Percentiles rank a stretch among this genome's conserved stretches.
Evolutionary conservation across 2,888 invertebrate species (phyloP).

Genomic region (Allophyes oxyacanthae): DNA sequence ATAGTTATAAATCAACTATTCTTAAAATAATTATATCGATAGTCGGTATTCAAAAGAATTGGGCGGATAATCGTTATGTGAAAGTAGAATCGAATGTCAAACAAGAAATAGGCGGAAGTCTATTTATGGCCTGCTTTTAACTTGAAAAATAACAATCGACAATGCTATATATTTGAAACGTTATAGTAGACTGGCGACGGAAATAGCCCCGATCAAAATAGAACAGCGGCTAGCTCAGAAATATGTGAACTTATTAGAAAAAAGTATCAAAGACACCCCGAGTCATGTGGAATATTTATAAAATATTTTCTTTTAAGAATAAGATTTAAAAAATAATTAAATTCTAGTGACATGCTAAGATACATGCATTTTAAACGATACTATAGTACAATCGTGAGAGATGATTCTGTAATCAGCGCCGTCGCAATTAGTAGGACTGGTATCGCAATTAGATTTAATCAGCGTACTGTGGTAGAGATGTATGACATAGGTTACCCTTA

Average conservation of each 20-base stretch:
- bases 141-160: slow-evolving; percentile 48
- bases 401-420: slow-evolving; percentile 19
- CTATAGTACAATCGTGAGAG: background rate
- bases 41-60: slow-evolving; percentile 1
- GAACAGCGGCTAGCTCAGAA: slow-evolving; percentile 28
- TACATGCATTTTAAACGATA: too few relatives aligned
- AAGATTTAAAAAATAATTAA: too few relatives aligned
- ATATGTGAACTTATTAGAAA: slow-evolving; percentile 30
- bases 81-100: slow-evolving; percentile 32
- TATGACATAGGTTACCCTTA: slow-evolving; percentile 5
- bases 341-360: too few relatives aligned
- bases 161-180: slow-evolving; percentile 48
- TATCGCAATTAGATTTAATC: slow-evolving; percentile 26
- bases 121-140: slow-evolving; percentile 49
- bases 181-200: slow-evolving; percentile 40
- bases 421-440: slow-evolving; percentile 11
- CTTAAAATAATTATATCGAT: slow-evolving; percentile 4
- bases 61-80: slow-evolving; percentile 8
- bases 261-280: slow-evolving; percentile 28
- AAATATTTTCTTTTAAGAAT: background rate
- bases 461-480: slow-evolving; percentile 3
- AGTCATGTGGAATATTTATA: slow-evolving; percentile 1
- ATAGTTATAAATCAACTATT: slow-evolving; percentile 12
- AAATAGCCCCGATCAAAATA: slow-evolving; percentile 55
- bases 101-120: slow-evolving; percentile 7